Percentiles rank a stretch among this genome's conserved stretches.
phyloP scores from a whole-genome alignment of 1,140 invertebrate species.

The Campoletis sonorensis region DNA sequence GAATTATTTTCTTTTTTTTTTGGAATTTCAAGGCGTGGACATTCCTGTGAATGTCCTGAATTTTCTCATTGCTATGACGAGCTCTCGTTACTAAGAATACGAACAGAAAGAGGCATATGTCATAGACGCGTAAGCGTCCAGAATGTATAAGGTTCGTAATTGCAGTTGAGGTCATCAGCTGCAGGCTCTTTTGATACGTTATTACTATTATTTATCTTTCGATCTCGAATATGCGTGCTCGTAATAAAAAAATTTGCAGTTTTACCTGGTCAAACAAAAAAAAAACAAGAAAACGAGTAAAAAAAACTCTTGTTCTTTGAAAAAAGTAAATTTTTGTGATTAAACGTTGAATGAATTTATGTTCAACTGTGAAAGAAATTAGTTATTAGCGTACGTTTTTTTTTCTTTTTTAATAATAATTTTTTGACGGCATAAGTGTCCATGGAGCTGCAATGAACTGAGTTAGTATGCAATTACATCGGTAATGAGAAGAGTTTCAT shows the following conservation, averaged over 20 bases:
- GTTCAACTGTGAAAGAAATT: not conserved
- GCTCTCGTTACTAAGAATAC: conserved; percentile 4
- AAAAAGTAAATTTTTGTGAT: no score
- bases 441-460: not conserved
- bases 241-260: not conserved
- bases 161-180: conserved; percentile 27
- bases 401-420: not conserved
- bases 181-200: not conserved
- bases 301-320: no score
- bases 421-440: not conserved
- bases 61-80: conserved; percentile 20
- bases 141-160: conserved; percentile 28
- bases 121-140: conserved; percentile 32
- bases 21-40: no score
- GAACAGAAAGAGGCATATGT: conserved; percentile 16
- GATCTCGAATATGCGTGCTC: not conserved
- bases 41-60: not conserved
- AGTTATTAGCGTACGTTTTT: not conserved
- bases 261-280: not conserved
- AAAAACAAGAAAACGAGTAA: no score
- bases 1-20: no score
- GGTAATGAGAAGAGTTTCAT: not conserved
- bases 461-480: not conserved
- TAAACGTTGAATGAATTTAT: no score
- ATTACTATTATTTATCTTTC: not conserved